Conservation (phyloP, 2,113 vertebrate species). For the Pogonocichla stellata region DNA sequence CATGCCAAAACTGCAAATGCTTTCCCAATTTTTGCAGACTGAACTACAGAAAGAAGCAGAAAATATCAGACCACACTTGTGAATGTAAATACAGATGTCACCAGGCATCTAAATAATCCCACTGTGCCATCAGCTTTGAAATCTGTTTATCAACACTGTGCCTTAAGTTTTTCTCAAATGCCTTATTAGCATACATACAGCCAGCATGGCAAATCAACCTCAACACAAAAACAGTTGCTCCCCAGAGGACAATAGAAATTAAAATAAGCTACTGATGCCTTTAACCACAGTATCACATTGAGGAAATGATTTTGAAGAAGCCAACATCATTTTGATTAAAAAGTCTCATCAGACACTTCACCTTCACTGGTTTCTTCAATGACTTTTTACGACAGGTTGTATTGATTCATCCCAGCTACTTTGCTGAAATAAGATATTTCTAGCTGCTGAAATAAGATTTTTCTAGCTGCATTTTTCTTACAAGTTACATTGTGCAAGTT, state of each 20-base stretch:
- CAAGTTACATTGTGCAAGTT: neutral
- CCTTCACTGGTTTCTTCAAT: neutral
- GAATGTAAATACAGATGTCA: neutral
- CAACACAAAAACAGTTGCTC: neutral
- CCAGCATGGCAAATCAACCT: neutral
- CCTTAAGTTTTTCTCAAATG: conserved; percentile 7
- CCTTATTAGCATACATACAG: neutral
- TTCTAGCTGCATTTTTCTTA: neutral
- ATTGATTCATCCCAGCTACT: neutral
- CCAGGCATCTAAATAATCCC: neutral
- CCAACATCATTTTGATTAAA: neutral
- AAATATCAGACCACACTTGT: neutral
- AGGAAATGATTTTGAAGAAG: neutral
- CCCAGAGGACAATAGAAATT: neutral
- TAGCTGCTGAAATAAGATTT: neutral
- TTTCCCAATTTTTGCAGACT: neutral
- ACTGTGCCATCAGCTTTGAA: neutral
- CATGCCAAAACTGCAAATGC: neutral
- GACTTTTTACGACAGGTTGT: neutral
- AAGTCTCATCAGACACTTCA: neutral
- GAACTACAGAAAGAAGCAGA: neutral
- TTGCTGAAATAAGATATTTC: neutral
- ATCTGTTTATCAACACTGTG: conserved; percentile 12
- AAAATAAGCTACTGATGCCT: neutral
- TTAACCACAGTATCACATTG: neutral